A percentile compares a stretch with the other conserved stretches of the same genome.
Conservation (phyloP, 2,113 vertebrate species). For the Ivindomyrus marchei region DNA sequence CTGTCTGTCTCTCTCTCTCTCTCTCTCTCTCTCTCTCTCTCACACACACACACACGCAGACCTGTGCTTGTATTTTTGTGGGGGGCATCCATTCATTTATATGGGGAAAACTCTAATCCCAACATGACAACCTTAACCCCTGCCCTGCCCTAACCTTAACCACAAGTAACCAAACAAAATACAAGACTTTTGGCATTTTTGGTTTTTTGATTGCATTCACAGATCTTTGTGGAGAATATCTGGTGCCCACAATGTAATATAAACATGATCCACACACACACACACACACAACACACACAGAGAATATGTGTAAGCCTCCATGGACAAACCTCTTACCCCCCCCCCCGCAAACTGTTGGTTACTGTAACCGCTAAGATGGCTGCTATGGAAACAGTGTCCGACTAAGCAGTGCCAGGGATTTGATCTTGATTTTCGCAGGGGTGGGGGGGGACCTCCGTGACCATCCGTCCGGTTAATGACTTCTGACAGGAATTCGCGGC, state of each 20-base stretch:
- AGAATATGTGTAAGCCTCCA: not conserved
- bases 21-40: not conserved
- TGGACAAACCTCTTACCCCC: not conserved
- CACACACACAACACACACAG: not conserved
- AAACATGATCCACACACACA: too few relatives aligned
- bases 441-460: conserved; percentile 32
- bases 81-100: too few relatives aligned
- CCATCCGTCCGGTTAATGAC: conserved; percentile 58
- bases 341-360: not conserved
- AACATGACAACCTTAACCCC: too few relatives aligned
- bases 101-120: too few relatives aligned
- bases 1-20: not conserved
- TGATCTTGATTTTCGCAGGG: conserved; percentile 51
- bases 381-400: conserved; percentile 52
- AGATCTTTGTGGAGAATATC: too few relatives aligned
- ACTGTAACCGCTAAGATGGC: conserved; percentile 34
- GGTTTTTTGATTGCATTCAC: too few relatives aligned
- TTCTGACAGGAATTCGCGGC: conserved; percentile 48
- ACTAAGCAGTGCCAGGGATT: conserved; percentile 46
- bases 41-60: not conserved
- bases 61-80: too few relatives aligned
- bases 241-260: too few relatives aligned
- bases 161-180: too few relatives aligned
- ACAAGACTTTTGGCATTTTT: too few relatives aligned
- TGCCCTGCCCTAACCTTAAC: too few relatives aligned